Evolutionary conservation across 2,797 vertebrate species (phyloP).

Genomic region (Arrhamphus sclerolepis): DNA sequence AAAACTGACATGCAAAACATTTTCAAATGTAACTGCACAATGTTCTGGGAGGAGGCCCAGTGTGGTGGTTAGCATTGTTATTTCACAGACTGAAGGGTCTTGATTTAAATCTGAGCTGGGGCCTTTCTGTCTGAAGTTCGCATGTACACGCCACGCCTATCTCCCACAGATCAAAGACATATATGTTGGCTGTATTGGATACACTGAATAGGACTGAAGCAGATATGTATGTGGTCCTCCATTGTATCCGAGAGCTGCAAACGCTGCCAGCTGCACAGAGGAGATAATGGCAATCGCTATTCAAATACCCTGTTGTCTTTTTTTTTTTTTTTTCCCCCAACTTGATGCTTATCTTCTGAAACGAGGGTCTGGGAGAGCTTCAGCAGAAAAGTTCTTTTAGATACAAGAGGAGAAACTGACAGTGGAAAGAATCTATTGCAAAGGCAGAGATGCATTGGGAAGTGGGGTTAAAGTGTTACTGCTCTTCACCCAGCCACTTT

Average conservation of each 20-base stretch:
- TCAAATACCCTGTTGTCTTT: constrained; percentile 34
- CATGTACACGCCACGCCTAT: no score
- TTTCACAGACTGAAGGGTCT: no score
- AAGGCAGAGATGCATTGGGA: constrained; percentile 34
- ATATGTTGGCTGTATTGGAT: no score
- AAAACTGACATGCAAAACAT: background rate
- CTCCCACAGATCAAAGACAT: no score
- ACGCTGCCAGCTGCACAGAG: constrained; percentile 14
- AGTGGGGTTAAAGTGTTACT: constrained; percentile 66
- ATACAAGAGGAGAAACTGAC: constrained; percentile 45
- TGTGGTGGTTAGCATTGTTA: no score
- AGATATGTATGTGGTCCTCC: background rate
- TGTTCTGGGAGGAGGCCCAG: background rate
- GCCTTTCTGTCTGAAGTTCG: no score
- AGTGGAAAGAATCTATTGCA: constrained; percentile 52
- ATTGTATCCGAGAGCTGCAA: constrained; percentile 23
- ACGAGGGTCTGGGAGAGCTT: constrained; percentile 24
- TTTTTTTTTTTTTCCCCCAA: constrained; percentile 2
- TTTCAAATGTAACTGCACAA: constrained; percentile 9
- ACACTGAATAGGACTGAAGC: no score
- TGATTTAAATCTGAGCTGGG: no score
- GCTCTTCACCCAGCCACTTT: constrained; percentile 65
- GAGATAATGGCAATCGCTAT: constrained; percentile 22
- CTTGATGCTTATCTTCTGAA: constrained; percentile 49
- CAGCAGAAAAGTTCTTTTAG: constrained; percentile 34